Percentiles rank a stretch among this genome's conserved stretches.
phyloP scores from a whole-genome alignment of 1,140 invertebrate species.

The Neodiprion virginianus region DNA sequence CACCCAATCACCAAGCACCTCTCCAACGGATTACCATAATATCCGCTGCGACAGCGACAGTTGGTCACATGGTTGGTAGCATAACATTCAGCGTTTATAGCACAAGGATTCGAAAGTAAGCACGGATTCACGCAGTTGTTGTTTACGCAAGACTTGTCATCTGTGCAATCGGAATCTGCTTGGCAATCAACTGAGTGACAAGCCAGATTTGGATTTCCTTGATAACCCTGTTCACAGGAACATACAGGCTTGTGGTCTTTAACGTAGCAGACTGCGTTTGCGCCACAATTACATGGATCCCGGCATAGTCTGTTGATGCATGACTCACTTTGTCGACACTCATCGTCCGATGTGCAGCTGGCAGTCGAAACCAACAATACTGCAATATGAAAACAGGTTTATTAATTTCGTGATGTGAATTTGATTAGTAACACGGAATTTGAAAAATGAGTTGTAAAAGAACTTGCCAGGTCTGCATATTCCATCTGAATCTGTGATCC shows the following conservation, averaged over 20 bases:
- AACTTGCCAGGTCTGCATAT: conserved; percentile 70
- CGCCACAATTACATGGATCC: conserved; percentile 87
- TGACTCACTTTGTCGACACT: conserved; percentile 79
- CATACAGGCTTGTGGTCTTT: conserved; percentile 86
- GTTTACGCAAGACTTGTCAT: conserved; percentile 82
- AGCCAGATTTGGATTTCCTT: conserved; percentile 83
- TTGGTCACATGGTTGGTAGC: conserved; percentile 76
- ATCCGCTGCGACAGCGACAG: conserved; percentile 82
- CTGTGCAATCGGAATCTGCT: conserved; percentile 79
- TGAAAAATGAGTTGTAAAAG: not conserved
- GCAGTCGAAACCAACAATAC: conserved; percentile 65
- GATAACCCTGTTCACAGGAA: conserved; percentile 80
- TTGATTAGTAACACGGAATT: not conserved
- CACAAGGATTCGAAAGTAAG: conserved; percentile 77
- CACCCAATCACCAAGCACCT: conserved; percentile 85
- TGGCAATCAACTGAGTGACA: conserved; percentile 82
- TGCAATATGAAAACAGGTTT: not conserved
- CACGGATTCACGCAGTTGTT: conserved; percentile 87
- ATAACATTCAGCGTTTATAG: conserved; percentile 83
- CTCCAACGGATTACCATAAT: conserved; percentile 79
- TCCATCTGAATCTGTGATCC: conserved; percentile 78
- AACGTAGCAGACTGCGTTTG: conserved; percentile 82
- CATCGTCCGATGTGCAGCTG: conserved; percentile 77
- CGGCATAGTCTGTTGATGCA: conserved; percentile 86
- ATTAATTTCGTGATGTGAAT: conserved; percentile 8